Percentiles rank a stretch among this genome's conserved stretches.
These are phyloP conservation scores for Amphimallon solstitiale DNA, from an alignment of 2,888 invertebrate species.

Conservation along the genomic window DNA sequence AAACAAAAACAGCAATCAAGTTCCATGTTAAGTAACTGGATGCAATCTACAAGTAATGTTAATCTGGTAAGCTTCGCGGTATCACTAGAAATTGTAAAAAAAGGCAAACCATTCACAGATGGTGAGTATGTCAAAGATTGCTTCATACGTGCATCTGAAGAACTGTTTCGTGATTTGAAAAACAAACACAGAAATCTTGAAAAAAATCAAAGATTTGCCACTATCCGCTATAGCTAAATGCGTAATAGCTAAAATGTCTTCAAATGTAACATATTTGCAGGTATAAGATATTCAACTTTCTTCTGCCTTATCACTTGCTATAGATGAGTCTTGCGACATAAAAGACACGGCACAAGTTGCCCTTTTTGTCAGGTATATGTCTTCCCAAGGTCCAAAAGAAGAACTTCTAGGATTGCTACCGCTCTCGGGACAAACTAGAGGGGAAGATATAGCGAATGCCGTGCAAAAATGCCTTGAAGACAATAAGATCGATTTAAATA, in stretches of 20 bases:
- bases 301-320: slow-evolving; percentile 52
- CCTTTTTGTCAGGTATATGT: slow-evolving; percentile 50
- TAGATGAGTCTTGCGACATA: too few species aligned
- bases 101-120: slow-evolving; percentile 45
- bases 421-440: too few species aligned
- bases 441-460: too few species aligned
- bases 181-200: too few species aligned
- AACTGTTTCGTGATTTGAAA: too few species aligned
- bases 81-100: slow-evolving; percentile 42
- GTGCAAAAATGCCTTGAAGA: too few species aligned
- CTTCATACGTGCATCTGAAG: too few species aligned
- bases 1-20: slow-evolving; percentile 35
- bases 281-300: slow-evolving; percentile 49
- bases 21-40: slow-evolving; percentile 39
- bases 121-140: too few species aligned
- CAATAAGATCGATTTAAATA: too few species aligned
- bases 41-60: slow-evolving; percentile 44
- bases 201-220: slow-evolving; percentile 32
- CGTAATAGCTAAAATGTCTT: slow-evolving; percentile 50
- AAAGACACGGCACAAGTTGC: slow-evolving; percentile 50
- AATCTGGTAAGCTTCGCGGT: slow-evolving; percentile 42
- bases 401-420: too few species aligned
- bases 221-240: slow-evolving; percentile 46
- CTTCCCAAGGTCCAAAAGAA: too few species aligned
- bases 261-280: slow-evolving; percentile 46